Percentiles rank a stretch among this genome's conserved stretches.
Conservation (phyloP, 2,888 invertebrate species). For the Cryptocheilus praepositus region DNA sequence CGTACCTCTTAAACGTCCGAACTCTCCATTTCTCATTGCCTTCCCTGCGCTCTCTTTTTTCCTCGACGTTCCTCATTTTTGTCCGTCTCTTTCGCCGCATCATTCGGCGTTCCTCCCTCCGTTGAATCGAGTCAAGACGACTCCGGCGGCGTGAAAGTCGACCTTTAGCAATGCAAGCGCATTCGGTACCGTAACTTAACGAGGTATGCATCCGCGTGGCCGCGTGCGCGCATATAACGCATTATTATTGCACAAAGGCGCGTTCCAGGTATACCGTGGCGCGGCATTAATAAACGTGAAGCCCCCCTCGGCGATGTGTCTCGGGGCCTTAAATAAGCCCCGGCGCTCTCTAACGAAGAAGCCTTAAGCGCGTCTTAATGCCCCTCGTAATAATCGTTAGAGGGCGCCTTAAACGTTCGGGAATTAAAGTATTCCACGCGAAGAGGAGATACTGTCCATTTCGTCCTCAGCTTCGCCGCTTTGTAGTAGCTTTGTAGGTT, state of each 20-base stretch:
- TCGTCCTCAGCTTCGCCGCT: no score
- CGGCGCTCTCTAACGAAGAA: slow-evolving; percentile 30
- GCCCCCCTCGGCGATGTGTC: slow-evolving; percentile 30
- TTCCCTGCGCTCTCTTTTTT: no score
- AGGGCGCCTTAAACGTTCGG: slow-evolving; percentile 33
- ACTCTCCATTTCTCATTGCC: no score
- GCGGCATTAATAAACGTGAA: slow-evolving; percentile 45
- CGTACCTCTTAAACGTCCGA: no score
- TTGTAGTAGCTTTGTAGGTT: no score
- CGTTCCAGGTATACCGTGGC: slow-evolving; percentile 26
- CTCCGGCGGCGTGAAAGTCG: slow-evolving; percentile 23
- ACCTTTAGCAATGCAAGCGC: slow-evolving; percentile 41
- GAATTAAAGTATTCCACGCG: slow-evolving; percentile 37
- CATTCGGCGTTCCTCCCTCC: background rate
- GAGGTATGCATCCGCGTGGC: slow-evolving; percentile 34
- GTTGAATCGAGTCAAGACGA: no score
- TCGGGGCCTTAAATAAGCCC: slow-evolving; percentile 40
- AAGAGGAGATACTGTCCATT: no score
- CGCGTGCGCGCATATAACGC: slow-evolving; percentile 24
- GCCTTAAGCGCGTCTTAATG: slow-evolving; percentile 31
- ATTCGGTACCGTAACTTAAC: slow-evolving; percentile 44
- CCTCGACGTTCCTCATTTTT: background rate
- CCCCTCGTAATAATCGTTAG: slow-evolving; percentile 43
- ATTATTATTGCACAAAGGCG: slow-evolving; percentile 40
- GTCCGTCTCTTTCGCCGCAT: background rate